Conservation (phyloP, 2,113 vertebrate genomes). For the Lepus americanus region DNA sequence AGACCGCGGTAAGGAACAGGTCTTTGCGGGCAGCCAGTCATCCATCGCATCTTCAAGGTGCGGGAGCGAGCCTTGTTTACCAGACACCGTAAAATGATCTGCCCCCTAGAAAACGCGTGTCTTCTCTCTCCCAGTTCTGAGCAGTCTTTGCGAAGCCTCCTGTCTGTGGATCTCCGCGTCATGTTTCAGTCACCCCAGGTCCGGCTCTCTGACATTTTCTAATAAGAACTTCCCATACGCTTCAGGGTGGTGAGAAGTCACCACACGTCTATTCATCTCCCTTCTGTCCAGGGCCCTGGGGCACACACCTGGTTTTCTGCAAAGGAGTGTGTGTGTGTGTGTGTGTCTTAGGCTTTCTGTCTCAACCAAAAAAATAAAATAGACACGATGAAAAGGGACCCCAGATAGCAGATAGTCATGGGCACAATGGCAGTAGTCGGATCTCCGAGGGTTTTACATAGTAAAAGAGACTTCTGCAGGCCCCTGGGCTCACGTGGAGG, state of each 20-base stretch:
- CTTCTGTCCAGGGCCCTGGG: background rate
- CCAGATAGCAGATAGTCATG: background rate
- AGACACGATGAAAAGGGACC: background rate
- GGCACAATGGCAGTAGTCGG: background rate
- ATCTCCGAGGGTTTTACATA: background rate
- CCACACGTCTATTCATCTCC: conserved; percentile 34
- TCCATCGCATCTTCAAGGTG: background rate
- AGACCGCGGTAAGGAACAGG: background rate
- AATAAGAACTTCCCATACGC: conserved; percentile 67
- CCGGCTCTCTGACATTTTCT: conserved; percentile 29
- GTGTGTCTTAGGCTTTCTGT: background rate
- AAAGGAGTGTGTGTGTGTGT: background rate
- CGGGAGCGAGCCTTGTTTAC: background rate
- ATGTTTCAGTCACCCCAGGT: conserved; percentile 42
- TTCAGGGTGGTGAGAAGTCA: background rate
- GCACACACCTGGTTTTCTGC: background rate
- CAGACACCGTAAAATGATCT: background rate
- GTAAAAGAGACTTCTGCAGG: background rate
- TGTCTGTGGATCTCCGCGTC: background rate
- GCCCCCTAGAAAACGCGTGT: background rate
- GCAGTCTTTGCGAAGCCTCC: background rate
- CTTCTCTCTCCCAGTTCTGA: conserved; percentile 41
- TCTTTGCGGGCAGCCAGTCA: background rate
- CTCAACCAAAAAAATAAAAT: background rate
- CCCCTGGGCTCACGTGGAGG: background rate